A percentile compares a stretch with the other conserved stretches of the same genome.
Evolutionary conservation across 2,888 invertebrate genomes (phyloP).

Genomic region (Germaria angustata): DNA sequence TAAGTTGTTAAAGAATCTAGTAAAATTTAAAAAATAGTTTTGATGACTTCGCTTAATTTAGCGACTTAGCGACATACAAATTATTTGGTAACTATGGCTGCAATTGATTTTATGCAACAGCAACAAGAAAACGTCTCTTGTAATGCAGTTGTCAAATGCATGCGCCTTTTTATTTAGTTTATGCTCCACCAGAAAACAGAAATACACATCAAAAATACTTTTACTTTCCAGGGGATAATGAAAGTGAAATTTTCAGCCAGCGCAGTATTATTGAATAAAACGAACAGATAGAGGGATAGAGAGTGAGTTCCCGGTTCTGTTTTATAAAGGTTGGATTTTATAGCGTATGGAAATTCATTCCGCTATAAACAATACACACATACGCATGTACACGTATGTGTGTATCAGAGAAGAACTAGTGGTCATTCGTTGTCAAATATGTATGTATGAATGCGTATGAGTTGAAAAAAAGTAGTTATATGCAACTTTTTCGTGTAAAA

Average conservation of each 20-base stretch:
- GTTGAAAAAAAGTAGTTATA: too few species aligned
- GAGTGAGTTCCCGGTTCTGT: background rate
- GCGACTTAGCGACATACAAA: too few species aligned
- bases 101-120: background rate
- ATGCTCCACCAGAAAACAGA: background rate
- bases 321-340: too few species aligned
- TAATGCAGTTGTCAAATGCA: constrained; percentile 18
- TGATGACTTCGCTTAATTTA: too few species aligned
- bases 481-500: too few species aligned
- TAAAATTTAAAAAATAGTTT: too few species aligned
- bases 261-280: constrained; percentile 31
- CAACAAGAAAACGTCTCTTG: background rate
- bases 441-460: too few species aligned
- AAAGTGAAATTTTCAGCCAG: constrained; percentile 30
- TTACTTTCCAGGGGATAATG: constrained; percentile 26
- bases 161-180: background rate
- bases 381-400: too few species aligned
- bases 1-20: too few species aligned
- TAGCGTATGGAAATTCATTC: background rate
- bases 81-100: background rate
- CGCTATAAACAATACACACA: too few species aligned
- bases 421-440: too few species aligned
- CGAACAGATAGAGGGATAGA: background rate
- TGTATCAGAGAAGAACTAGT: too few species aligned
- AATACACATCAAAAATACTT: background rate